A percentile compares a stretch with the other conserved stretches of the same genome.
Conservation (phyloP, 1,140 invertebrate genomes). For the Papilio machaon region DNA sequence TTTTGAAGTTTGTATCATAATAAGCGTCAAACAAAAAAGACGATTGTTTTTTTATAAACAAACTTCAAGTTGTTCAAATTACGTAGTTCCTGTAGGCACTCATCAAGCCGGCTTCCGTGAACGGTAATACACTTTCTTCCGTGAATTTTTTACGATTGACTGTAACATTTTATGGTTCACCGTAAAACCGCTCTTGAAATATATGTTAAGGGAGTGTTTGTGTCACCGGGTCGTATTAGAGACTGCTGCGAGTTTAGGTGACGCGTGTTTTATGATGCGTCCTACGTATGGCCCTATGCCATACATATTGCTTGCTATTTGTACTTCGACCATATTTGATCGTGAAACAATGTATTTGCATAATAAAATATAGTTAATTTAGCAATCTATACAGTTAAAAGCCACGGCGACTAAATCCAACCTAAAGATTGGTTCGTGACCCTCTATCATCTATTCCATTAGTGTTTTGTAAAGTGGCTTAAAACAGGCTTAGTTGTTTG, state of each 20-base stretch:
- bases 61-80: neutral
- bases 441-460: no score
- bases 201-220: constrained; percentile 56
- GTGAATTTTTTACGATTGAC: constrained; percentile 58
- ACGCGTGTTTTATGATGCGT: constrained; percentile 7
- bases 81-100: constrained; percentile 1
- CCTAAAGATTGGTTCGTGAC: no score
- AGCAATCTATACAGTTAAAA: neutral
- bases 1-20: neutral
- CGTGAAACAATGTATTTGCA: neutral
- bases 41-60: neutral
- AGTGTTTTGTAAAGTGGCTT: neutral
- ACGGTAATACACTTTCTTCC: constrained; percentile 47
- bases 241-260: constrained; percentile 11
- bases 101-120: constrained; percentile 38
- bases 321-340: neutral
- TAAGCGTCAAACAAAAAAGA: neutral
- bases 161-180: constrained; percentile 60
- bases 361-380: neutral
- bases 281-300: constrained; percentile 13
- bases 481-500: neutral
- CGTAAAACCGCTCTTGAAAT: constrained; percentile 59
- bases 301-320: constrained; percentile 2
- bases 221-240: constrained; percentile 47
- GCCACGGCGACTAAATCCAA: neutral